A percentile compares a stretch with the other conserved stretches of the same genome.
Conservation (phyloP, 2,113 vertebrate species). For the human region DNA sequence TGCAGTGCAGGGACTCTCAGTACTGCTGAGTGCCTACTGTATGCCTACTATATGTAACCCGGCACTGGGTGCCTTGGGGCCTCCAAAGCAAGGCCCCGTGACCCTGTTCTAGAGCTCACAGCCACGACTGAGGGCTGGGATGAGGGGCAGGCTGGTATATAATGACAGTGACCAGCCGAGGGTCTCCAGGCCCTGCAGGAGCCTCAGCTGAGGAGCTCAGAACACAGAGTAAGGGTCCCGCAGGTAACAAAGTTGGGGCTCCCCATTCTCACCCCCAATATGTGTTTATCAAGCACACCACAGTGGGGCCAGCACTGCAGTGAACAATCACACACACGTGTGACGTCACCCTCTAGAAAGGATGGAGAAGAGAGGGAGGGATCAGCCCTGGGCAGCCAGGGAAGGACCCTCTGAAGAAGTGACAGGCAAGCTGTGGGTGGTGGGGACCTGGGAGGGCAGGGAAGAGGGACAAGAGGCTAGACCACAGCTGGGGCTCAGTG, state of each 20-base stretch:
- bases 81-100: too few species aligned
- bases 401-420: too few species aligned
- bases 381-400: background rate
- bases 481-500: too few species aligned
- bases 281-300: background rate
- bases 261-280: background rate
- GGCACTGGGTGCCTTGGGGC: background rate
- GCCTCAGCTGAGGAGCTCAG: background rate
- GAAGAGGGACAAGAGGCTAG: background rate
- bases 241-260: rapidly evolving
- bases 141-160: background rate
- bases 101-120: background rate
- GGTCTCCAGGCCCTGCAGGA: background rate
- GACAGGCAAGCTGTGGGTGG: background rate
- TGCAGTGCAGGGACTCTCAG: background rate
- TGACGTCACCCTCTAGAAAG: rapidly evolving
- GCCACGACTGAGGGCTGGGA: background rate
- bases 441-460: background rate
- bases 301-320: too few species aligned
- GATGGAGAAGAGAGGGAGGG: background rate
- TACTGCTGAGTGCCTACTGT: background rate
- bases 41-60: background rate
- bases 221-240: background rate
- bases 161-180: background rate
- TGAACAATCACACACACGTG: rapidly evolving